Base-by-base conservation (phyloP, 2,113 vertebrate genomes). In the Probosciger aterrimus region DNA sequence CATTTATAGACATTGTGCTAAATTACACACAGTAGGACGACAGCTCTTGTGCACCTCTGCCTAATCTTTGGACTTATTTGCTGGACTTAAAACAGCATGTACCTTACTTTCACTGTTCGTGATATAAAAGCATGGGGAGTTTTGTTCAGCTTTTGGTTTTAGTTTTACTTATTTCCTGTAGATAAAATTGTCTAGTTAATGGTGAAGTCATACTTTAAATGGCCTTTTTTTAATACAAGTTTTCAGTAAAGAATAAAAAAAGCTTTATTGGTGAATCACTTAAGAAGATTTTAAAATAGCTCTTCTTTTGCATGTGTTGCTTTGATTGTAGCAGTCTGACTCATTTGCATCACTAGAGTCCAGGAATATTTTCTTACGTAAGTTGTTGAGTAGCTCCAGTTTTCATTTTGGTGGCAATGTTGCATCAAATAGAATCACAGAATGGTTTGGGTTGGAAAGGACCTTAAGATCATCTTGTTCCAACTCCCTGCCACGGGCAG, bases 351-450 rank as follows among this genome's bases (percentile, higher is more conserved):
- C 77, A 77, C 60, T 82, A 57, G 81, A 88, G 28, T 59, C 80
- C 63, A 90, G 85, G 93, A 95, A 82, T 94, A 94, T 93, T 92
- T 91, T 85, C 91, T 92, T 95, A 89, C 46, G 11, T 92, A 87
- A 91, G 75, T 85, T 1, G 4, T 77, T 82, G 41, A 49, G 9
- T 74, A 88, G 50, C 31, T 80, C 18, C 18, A 41, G 33, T 59
- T 94, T 82, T 88, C 15, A 33, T 80, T 93, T 93, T 82, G 71
- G 28, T 76, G 65, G 59, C 9, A 64, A 14, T 39, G 39, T 80
- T 83, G 30, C 49, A 92, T 96, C 59, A 88, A 43, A 62, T 31
- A 59, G 57, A 23, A 59, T 59, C 20, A n/a, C 33, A 24, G 57
- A 59, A 35, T 59, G 22, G 22, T 59, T 59, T 23, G 9, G 57